These are phyloP conservation scores for Chesias legatella DNA, from an alignment of 2,888 invertebrate species.

Conservation along the genomic window DNA sequence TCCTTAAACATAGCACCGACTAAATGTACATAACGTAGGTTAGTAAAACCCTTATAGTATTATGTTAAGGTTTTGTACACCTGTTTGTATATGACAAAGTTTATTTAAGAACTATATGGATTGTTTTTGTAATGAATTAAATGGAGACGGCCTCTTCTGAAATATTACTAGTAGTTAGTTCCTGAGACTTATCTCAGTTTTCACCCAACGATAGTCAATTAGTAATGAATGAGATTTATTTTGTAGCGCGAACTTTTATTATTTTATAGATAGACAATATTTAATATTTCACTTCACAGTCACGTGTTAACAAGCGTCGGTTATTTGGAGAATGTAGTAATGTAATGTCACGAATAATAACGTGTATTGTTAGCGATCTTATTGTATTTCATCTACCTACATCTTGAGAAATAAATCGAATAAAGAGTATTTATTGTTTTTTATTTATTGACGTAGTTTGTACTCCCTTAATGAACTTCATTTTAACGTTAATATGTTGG, in stretches of 20 bases:
- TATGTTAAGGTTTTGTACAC: constrained; percentile 70
- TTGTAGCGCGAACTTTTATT: constrained; percentile 60
- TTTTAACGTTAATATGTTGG: no score
- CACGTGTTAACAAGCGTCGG: constrained; percentile 22
- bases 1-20: constrained; percentile 43
- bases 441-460: no score
- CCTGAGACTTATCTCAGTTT: constrained; percentile 69
- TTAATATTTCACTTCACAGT: constrained; percentile 52
- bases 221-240: constrained; percentile 73
- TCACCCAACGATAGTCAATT: constrained; percentile 81
- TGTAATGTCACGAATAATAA: constrained; percentile 40
- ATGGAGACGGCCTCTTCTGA: constrained; percentile 56
- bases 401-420: constrained; percentile 58
- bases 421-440: constrained; percentile 28
- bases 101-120: constrained; percentile 67
- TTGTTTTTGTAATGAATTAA: constrained; percentile 49
- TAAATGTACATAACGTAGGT: constrained; percentile 69
- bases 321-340: constrained; percentile 22
- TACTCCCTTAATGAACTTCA: no score
- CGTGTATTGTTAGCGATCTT: constrained; percentile 64
- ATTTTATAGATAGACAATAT: constrained; percentile 58
- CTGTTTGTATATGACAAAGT: constrained; percentile 76
- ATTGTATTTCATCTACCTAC: constrained; percentile 63
- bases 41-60: constrained; percentile 57
- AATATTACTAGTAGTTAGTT: constrained; percentile 59